Conservation (phyloP, 2,888 invertebrate genomes). For the Creontiades dilutus region DNA sequence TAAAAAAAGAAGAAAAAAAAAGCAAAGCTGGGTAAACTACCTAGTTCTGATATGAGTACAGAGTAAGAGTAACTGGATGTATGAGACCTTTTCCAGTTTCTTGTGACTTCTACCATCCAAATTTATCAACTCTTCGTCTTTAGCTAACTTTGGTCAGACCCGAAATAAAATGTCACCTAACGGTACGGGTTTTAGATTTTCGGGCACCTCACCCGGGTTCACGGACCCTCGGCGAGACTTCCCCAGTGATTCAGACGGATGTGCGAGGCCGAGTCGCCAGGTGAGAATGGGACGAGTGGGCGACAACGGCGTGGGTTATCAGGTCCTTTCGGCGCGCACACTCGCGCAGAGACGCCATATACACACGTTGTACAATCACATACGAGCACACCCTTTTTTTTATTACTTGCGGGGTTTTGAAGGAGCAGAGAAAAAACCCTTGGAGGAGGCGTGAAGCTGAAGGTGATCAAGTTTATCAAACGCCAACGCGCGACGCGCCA, state of each 20-base stretch:
- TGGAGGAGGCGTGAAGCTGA: constrained; percentile 43
- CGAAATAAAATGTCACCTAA: background rate
- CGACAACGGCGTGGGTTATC: constrained; percentile 65
- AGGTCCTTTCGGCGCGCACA: constrained; percentile 26
- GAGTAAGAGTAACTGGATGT: too few species aligned
- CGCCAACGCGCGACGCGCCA: constrained; percentile 50
- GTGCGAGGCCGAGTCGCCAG: background rate
- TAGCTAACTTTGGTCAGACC: too few species aligned
- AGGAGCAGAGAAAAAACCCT: constrained; percentile 27
- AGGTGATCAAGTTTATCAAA: constrained; percentile 48
- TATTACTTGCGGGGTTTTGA: background rate
- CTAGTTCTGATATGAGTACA: too few species aligned
- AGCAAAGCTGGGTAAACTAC: too few species aligned
- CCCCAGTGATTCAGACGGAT: constrained; percentile 28
- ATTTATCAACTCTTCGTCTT: too few species aligned
- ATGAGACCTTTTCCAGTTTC: too few species aligned
- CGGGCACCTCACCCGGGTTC: constrained; percentile 37
- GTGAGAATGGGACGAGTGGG: constrained; percentile 51
- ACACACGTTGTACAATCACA: background rate
- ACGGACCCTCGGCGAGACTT: constrained; percentile 33
- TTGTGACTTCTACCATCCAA: too few species aligned
- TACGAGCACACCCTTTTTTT: background rate
- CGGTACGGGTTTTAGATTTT: background rate
- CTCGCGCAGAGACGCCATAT: background rate
- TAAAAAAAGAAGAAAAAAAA: too few species aligned